Conservation (phyloP, 2,888 invertebrate species). For the Drosophila meridiana region DNA sequence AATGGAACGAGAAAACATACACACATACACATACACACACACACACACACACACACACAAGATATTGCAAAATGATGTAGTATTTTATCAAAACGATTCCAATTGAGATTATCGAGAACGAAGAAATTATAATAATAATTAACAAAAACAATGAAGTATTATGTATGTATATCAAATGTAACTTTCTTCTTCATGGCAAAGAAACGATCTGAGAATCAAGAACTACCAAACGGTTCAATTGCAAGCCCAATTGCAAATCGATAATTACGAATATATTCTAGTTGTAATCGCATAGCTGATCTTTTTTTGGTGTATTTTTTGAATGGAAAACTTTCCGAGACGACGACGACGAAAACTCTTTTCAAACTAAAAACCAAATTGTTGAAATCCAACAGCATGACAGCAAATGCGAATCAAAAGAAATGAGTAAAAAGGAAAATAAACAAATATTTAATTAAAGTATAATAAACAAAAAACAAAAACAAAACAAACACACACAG, state of each 20-base stretch:
- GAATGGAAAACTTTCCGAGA: constrained; percentile 53
- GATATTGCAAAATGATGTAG: constrained; percentile 10
- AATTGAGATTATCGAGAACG: constrained; percentile 18
- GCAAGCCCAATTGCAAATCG: constrained; percentile 30
- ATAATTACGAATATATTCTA: constrained; percentile 57
- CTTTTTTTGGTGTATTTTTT: constrained; percentile 76
- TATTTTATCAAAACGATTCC: constrained; percentile 19
- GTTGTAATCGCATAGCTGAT: constrained; percentile 69
- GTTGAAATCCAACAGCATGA: constrained; percentile 56
- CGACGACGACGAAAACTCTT: constrained; percentile 29
- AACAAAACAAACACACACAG: neutral
- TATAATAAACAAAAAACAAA: constrained; percentile 27
- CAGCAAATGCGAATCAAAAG: constrained; percentile 47
- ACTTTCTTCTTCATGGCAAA: constrained; percentile 32
- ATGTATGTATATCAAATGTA: constrained; percentile 43
- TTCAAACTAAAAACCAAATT: constrained; percentile 50
- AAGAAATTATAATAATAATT: constrained; percentile 8
- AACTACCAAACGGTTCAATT: neutral
- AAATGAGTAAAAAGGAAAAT: constrained; percentile 12
- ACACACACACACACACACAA: constrained; percentile 1
- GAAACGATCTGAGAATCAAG: constrained; percentile 15
- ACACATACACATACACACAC: constrained; percentile 12
- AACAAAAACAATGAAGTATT: constrained; percentile 33
- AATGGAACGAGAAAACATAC: constrained; percentile 6
- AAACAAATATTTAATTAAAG: constrained; percentile 56